Percentiles rank a stretch among this genome's conserved stretches.
These are phyloP conservation scores for Eupeodes luniger DNA, from an alignment of 2,888 invertebrate species.

Conservation along the genomic window DNA sequence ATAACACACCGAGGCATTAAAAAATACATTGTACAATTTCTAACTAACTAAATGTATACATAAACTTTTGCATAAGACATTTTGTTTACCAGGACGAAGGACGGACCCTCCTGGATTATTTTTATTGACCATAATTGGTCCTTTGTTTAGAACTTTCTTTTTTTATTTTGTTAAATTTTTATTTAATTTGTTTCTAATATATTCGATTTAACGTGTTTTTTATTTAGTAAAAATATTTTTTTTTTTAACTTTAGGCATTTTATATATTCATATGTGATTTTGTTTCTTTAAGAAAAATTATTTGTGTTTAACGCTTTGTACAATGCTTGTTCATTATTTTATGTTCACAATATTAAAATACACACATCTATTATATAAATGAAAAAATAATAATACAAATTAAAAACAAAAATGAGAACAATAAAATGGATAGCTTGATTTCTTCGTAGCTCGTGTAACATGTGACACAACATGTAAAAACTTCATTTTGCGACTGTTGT, in stretches of 20 bases:
- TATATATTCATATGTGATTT: conserved; percentile 52
- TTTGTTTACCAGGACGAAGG: conserved; percentile 74
- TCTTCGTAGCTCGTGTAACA: conserved; percentile 38
- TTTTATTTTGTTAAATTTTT: conserved; percentile 18
- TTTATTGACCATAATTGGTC: conserved; percentile 73
- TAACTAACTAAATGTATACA: conserved; percentile 76
- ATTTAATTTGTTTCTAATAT: conserved; percentile 38
- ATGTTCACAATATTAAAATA: conserved; percentile 66
- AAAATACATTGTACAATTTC: conserved; percentile 76
- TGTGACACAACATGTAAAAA: conserved; percentile 18
- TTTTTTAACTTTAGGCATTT: conserved; percentile 67
- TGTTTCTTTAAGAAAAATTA: conserved; percentile 41
- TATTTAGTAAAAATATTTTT: conserved; percentile 69
- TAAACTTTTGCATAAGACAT: conserved; percentile 76
- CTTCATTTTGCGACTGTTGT: background rate
- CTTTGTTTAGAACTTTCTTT: conserved; percentile 63
- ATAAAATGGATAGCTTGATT: conserved; percentile 57
- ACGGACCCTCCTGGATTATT: conserved; percentile 76
- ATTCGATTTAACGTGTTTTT: conserved; percentile 62
- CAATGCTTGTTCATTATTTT: conserved; percentile 72
- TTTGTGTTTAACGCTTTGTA: conserved; percentile 64
- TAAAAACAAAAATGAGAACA: conserved; percentile 55
- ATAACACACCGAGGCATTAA: conserved; percentile 74
- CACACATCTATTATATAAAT: conserved; percentile 61
- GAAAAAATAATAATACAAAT: conserved; percentile 52